Evolutionary conservation across 2,888 invertebrate genomes (phyloP).

Genomic region (Calameuta idolon): DNA sequence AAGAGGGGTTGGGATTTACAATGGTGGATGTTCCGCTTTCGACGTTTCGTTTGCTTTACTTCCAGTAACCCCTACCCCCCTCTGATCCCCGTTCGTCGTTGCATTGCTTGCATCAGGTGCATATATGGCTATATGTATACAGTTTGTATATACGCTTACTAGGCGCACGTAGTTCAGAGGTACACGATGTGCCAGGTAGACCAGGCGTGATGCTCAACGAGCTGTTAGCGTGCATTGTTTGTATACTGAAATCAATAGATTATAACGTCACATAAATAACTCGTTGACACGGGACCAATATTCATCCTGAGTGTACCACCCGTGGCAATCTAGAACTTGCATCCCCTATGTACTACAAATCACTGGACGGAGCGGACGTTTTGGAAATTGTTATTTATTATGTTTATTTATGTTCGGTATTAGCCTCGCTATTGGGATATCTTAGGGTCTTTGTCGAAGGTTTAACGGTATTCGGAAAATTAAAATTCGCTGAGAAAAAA

Average conservation of each 20-base stretch:
- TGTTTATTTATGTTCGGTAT: not conserved
- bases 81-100: not conserved
- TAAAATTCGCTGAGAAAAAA: not conserved
- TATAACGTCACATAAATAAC: constrained; percentile 45
- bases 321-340: not conserved
- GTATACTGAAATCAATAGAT: constrained; percentile 38
- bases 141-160: not conserved
- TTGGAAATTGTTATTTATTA: not conserved
- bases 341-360: not conserved
- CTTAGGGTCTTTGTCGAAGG: not conserved
- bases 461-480: not conserved
- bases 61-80: not conserved
- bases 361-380: not conserved
- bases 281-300: constrained; percentile 44
- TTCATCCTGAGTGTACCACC: constrained; percentile 21
- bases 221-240: not conserved
- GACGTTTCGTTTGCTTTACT: not conserved
- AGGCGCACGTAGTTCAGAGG: not conserved
- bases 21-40: not conserved
- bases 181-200: not conserved
- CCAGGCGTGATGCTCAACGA: not conserved
- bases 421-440: not conserved
- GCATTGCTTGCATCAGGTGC: not conserved
- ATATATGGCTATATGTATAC: not conserved
- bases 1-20: not conserved